Conservation (phyloP, 2,113 vertebrate species). For the Anarrhichthys ocellatus region DNA sequence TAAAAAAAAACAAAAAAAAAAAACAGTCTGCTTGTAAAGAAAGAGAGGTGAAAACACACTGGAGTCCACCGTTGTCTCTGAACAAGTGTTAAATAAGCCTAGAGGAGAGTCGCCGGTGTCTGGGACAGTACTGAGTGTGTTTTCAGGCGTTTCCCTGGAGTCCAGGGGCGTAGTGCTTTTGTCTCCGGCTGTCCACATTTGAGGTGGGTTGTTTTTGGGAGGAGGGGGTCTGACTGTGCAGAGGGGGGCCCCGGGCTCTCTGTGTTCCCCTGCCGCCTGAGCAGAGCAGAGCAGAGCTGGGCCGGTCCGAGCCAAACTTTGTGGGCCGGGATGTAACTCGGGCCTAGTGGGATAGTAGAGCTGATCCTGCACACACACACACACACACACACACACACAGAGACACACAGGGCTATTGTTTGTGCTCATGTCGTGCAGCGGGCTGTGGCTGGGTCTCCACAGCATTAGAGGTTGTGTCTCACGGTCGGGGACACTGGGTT, state of each 20-base stretch:
- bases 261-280: slow-evolving; percentile 19
- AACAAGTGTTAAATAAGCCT: not conserved
- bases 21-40: not conserved
- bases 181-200: slow-evolving; percentile 40
- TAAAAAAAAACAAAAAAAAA: not conserved
- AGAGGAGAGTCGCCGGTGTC: not conserved
- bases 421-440: slow-evolving; percentile 56
- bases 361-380: slow-evolving; percentile 28
- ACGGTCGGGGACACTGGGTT: slow-evolving; percentile 26
- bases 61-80: not conserved
- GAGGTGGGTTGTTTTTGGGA: slow-evolving; percentile 44
- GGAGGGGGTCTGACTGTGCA: slow-evolving; percentile 41
- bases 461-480: slow-evolving; percentile 41
- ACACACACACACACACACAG: slow-evolving; percentile 3
- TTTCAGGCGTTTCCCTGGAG: slow-evolving; percentile 45
- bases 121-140: not conserved
- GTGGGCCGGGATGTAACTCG: slow-evolving; percentile 46
- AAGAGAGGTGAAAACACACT: not conserved
- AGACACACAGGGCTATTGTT: slow-evolving; percentile 65
- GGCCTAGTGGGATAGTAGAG: slow-evolving; percentile 47
- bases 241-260: slow-evolving; percentile 15
- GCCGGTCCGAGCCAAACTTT: slow-evolving; percentile 30
- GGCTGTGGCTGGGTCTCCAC: slow-evolving; percentile 34
- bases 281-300: not conserved
- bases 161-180: slow-evolving; percentile 38